Evolutionary conservation across 2,888 invertebrate genomes (phyloP).

Genomic region (Andrena hattorfiana): DNA sequence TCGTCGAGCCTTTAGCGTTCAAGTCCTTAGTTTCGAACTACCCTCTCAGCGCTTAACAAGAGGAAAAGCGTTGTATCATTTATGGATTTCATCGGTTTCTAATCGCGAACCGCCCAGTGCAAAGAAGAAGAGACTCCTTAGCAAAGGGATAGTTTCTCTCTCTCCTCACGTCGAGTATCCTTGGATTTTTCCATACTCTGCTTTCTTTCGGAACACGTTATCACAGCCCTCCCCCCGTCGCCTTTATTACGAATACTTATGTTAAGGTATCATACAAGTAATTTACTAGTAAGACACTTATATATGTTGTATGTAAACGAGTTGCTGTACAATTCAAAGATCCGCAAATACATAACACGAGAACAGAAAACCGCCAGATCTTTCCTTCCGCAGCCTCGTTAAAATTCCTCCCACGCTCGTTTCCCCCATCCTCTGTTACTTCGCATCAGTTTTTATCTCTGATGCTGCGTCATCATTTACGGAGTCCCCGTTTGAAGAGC

Average conservation of each 20-base stretch:
- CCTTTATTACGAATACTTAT: conserved; percentile 62
- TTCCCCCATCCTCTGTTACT: background rate
- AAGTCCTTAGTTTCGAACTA: conserved; percentile 13
- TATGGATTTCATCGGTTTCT: conserved; percentile 27
- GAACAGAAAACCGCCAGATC: conserved; percentile 32
- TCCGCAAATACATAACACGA: conserved; percentile 68
- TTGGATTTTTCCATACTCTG: conserved; percentile 29
- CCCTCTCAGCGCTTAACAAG: background rate
- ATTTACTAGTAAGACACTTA: conserved; percentile 71
- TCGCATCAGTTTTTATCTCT: conserved; percentile 24
- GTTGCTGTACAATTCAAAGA: conserved; percentile 75
- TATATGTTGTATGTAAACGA: conserved; percentile 77
- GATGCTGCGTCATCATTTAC: conserved; percentile 46
- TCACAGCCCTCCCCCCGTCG: conserved; percentile 26
- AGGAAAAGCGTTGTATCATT: background rate
- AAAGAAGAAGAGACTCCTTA: conserved; percentile 36
- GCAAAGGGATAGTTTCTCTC: conserved; percentile 31
- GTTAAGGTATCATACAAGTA: conserved; percentile 63
- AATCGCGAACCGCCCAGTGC: conserved; percentile 29
- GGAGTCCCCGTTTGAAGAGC: conserved; percentile 22
- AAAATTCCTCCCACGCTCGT: conserved; percentile 7
- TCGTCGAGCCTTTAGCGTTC: background rate
- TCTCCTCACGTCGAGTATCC: conserved; percentile 25
- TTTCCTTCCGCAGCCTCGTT: background rate
- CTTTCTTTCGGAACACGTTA: conserved; percentile 50